Conservation (phyloP, 2,888 invertebrate species). For the Hydropsyche betteni region DNA sequence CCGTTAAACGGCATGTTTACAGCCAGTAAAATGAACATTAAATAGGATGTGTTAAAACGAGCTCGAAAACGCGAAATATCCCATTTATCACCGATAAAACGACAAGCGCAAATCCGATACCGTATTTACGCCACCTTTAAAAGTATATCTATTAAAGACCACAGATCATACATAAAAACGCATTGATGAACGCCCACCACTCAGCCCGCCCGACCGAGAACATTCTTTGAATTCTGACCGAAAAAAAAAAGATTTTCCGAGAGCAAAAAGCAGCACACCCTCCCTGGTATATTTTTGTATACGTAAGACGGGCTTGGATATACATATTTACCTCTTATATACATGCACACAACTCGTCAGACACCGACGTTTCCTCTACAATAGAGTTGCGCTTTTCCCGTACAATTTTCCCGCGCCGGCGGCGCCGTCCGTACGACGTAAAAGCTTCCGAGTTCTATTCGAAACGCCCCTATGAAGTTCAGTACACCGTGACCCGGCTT, state of each 20-base stretch:
- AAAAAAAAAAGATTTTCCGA: not conserved
- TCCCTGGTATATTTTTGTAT: too few species aligned
- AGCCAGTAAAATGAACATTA: slow-evolving; percentile 13
- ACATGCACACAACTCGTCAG: slow-evolving; percentile 8
- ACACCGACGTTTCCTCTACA: slow-evolving; percentile 29
- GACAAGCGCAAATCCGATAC: not conserved
- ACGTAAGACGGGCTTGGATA: not conserved
- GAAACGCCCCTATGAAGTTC: slow-evolving; percentile 33
- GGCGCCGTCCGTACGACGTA: slow-evolving; percentile 39
- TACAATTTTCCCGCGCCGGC: slow-evolving; percentile 39
- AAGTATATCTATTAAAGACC: too few species aligned
- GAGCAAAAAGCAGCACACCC: not conserved
- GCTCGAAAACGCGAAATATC: slow-evolving; percentile 6
- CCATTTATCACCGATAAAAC: slow-evolving; percentile 13
- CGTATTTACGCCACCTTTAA: too few species aligned
- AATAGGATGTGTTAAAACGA: slow-evolving; percentile 3
- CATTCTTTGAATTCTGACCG: not conserved
- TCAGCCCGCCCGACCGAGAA: not conserved
- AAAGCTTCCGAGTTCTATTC: slow-evolving; percentile 41
- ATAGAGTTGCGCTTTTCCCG: slow-evolving; percentile 38
- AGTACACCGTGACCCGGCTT: slow-evolving; percentile 35
- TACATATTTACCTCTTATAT: not conserved
- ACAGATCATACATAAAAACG: too few species aligned
- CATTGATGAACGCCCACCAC: not conserved
- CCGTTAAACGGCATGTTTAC: not conserved